Evolutionary conservation across 1,140 invertebrate species (phyloP), one percentile per base, ranked within the genome.

Genomic region (Saccostrea echinata): DNA sequence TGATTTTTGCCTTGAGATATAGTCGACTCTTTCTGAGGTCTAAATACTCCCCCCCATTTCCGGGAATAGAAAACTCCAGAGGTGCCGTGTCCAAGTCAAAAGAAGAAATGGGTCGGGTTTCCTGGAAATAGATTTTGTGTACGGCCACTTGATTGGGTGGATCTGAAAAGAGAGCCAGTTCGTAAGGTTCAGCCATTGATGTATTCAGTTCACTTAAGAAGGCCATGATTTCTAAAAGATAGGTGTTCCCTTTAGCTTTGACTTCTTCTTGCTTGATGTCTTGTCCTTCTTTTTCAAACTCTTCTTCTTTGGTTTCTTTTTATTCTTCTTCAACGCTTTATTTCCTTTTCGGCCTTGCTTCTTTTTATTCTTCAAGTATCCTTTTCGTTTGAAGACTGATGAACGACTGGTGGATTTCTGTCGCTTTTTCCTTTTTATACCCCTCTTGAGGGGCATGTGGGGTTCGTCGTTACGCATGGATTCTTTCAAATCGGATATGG

Each of bases 91-190:
- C 88, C 1, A 82, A 52, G 53, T 64, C 87, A 64, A 68, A 88
- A 6, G 82, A 53, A 9, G 87, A 86, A 16, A 89, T n/a, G 16
- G 81, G 86, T 18, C 86, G 18, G 21, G 52, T 57, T 82, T 88
- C 87, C 0, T 53, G 33, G n/a, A 85, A 88, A 24, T 82, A 76
- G 27, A 88, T 85, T 51, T 88, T 88, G 21, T 82, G 61, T n/a
- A 85, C 55, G n/a, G 88, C 88, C 6, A 88, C 88, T 52, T 88
- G 88, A 55, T 88, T 88, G 0, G 88, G 84, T 61, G 88, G 88
- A 35, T 55, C 51, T 9, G 84, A 33, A 51, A 88, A 88, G 6
- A 88, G 53, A 3, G 80, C 85, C 1, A 84, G 43, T 80, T 88
- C 86, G 1, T 24, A 24, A 43, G 86, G 83, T 43, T 71, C 21